These are phyloP conservation scores for Clupea harengus DNA, from an alignment of 2,113 vertebrate species.

Conservation along the genomic window DNA sequence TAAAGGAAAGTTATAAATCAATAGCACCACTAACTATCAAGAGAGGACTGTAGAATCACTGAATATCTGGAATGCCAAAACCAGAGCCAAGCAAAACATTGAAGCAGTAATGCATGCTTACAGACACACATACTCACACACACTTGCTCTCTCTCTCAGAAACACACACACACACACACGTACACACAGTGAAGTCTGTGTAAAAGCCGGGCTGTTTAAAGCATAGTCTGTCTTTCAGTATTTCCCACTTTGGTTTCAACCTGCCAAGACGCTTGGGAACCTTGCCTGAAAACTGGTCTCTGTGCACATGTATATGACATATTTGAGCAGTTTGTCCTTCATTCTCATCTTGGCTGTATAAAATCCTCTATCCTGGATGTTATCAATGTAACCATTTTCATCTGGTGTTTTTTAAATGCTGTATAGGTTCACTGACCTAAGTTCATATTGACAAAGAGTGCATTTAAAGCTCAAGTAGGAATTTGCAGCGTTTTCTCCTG, in stretches of 20 bases:
- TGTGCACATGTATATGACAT: neutral
- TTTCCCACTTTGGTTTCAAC: conserved; percentile 41
- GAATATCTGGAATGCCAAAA: conserved; percentile 63
- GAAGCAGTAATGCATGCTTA: conserved; percentile 53
- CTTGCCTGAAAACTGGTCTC: conserved; percentile 29
- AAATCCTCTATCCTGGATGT: neutral
- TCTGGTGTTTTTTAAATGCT: neutral
- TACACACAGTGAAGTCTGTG: conserved; percentile 58
- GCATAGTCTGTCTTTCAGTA: conserved; percentile 63
- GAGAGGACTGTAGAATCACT: conserved; percentile 55
- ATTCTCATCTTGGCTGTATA: neutral
- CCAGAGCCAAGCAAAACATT: conserved; percentile 68
- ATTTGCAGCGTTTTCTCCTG: neutral
- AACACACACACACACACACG: conserved; percentile 58
- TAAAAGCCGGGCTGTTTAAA: conserved; percentile 67
- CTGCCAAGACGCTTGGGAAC: conserved; percentile 35
- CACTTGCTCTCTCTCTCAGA: conserved; percentile 31
- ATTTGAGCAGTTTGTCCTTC: neutral
- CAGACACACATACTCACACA: conserved; percentile 34
- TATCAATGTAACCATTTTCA: neutral
- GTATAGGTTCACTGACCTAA: neutral
- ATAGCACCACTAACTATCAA: conserved; percentile 35
- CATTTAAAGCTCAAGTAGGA: neutral
- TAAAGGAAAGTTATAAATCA: neutral
- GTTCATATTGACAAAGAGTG: neutral